These are phyloP conservation scores for Drosophila littoralis DNA, from an alignment of 1,140 invertebrate species.

Conservation along the genomic window DNA sequence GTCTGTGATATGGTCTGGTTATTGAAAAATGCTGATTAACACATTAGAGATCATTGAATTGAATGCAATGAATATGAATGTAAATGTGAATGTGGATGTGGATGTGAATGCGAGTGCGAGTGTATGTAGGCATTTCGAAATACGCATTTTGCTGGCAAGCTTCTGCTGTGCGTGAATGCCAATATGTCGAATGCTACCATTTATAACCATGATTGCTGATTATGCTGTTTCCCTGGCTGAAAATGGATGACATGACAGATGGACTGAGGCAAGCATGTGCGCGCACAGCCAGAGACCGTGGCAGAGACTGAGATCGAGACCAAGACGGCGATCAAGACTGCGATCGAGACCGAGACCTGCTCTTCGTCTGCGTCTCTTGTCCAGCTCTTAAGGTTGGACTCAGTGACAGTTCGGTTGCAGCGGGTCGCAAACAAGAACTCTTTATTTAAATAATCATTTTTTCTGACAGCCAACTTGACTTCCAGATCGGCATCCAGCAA, in stretches of 20 bases:
- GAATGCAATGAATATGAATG: conserved; percentile 51
- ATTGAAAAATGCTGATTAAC: conserved; percentile 82
- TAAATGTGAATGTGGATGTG: conserved; percentile 25
- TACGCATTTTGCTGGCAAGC: conserved; percentile 25
- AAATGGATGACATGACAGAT: conserved; percentile 84
- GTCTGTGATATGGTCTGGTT: conserved; percentile 54
- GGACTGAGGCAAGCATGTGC: conserved; percentile 70
- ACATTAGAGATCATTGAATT: conserved; percentile 73
- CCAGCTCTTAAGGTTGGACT: conserved; percentile 42
- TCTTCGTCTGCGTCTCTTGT: background rate
- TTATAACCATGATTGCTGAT: conserved; percentile 83
- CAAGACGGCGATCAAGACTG: background rate
- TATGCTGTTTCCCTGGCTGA: conserved; percentile 81
- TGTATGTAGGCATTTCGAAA: conserved; percentile 29
- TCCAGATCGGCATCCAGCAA: conserved; percentile 76
- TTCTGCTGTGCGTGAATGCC: conserved; percentile 71
- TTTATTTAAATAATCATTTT: conserved; percentile 84
- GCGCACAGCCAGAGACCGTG: conserved; percentile 58
- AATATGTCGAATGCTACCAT: conserved; percentile 84
- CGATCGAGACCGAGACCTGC: conserved; percentile 3
- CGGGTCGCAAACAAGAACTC: conserved; percentile 69
- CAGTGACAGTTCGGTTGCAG: conserved; percentile 81
- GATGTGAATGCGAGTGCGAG: conserved; percentile 12
- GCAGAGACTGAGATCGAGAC: conserved; percentile 4
- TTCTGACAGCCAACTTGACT: conserved; percentile 84